Conservation (phyloP, 2,888 invertebrate genomes). For the Plutella xylostella region DNA sequence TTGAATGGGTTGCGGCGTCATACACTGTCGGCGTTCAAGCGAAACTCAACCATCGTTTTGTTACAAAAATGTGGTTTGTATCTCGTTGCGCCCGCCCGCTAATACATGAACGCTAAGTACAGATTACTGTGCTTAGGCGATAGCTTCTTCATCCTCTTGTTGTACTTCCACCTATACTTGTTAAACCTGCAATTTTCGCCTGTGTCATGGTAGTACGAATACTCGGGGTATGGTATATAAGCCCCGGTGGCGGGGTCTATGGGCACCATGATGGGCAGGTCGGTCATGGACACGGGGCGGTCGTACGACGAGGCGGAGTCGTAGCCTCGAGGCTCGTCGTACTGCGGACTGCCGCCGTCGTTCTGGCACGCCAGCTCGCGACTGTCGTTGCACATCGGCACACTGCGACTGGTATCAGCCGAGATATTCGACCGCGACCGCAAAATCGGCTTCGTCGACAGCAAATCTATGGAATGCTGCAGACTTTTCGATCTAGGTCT, state of each 20-base stretch:
- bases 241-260: slow-evolving; percentile 45
- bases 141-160: slow-evolving; percentile 32
- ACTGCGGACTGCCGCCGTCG: slow-evolving; percentile 47
- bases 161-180: slow-evolving; percentile 36
- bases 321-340: slow-evolving; percentile 46
- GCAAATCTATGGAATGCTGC: slow-evolving; percentile 47
- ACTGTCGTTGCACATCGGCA: slow-evolving; percentile 56
- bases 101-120: slow-evolving; percentile 67
- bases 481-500: slow-evolving; percentile 41
- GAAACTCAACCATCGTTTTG: slow-evolving; percentile 57
- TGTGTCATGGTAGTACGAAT: slow-evolving; percentile 44
- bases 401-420: slow-evolving; percentile 57
- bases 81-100: slow-evolving; percentile 33
- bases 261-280: slow-evolving; percentile 51
- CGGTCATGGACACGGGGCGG: slow-evolving; percentile 48
- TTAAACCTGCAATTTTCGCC: slow-evolving; percentile 36
- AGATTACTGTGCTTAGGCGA: slow-evolving; percentile 50
- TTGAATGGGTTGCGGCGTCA: slow-evolving; percentile 45
- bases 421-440: slow-evolving; percentile 56
- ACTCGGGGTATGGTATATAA: slow-evolving; percentile 53
- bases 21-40: slow-evolving; percentile 58
- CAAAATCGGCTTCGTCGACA: slow-evolving; percentile 44
- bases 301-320: slow-evolving; percentile 41
- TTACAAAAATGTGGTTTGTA: slow-evolving; percentile 18
- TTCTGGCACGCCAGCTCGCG: slow-evolving; percentile 39